phyloP scores from a whole-genome alignment of 2,888 invertebrate species.

The Cataglyphis livida region DNA sequence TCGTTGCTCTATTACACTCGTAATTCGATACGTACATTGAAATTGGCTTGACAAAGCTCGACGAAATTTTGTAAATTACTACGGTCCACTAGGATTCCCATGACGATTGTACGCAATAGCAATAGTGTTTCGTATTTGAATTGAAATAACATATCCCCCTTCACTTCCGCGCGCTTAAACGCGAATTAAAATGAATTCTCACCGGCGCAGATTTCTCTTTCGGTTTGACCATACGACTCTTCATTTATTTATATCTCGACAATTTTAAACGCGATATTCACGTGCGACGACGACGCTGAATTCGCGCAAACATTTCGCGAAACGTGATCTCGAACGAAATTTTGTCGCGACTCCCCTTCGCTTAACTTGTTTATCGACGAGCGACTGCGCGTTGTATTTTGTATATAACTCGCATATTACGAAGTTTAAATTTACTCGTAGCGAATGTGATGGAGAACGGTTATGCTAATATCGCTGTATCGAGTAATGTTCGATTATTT shows the following conservation, averaged over 20 bases:
- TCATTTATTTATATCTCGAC: constrained; percentile 26
- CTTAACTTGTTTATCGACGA: constrained; percentile 42
- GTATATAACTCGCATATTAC: constrained; percentile 20
- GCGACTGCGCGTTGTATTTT: neutral
- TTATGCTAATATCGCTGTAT: constrained; percentile 44
- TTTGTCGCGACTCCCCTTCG: constrained; percentile 6
- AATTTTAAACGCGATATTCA: constrained; percentile 7
- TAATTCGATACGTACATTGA: constrained; percentile 38
- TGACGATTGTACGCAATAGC: constrained; percentile 30
- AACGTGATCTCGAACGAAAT: constrained; percentile 28
- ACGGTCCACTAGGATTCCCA: constrained; percentile 35
- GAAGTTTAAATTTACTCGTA: constrained; percentile 43
- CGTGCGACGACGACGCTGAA: neutral
- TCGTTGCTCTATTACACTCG: constrained; percentile 13
- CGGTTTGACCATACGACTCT: neutral
- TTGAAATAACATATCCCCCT: constrained; percentile 39
- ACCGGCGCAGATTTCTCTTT: constrained; percentile 1
- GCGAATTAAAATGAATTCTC: constrained; percentile 28
- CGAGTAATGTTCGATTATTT: constrained; percentile 14
- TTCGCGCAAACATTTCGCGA: constrained; percentile 31
- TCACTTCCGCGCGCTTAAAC: neutral
- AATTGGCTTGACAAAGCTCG: constrained; percentile 44
- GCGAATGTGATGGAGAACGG: constrained; percentile 36
- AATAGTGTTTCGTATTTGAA: constrained; percentile 25
- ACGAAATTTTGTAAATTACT: constrained; percentile 47